phyloP scores from a whole-genome alignment of 2,888 invertebrate genomes.

The Boloria selene region DNA sequence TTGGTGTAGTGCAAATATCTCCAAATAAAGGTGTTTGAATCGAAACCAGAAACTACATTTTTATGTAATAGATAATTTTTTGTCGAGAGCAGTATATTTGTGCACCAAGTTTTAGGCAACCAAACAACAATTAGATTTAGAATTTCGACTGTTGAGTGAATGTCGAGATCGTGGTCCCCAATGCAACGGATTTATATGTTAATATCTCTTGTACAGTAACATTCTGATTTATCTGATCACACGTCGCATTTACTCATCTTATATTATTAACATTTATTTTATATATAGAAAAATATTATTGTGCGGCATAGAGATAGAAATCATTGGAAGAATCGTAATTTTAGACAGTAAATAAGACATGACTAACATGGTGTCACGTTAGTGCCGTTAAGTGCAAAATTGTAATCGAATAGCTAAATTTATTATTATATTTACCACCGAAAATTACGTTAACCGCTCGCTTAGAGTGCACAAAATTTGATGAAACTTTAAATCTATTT shows the following conservation, averaged over 20 bases:
- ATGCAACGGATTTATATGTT: slow-evolving; percentile 34
- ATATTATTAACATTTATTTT: slow-evolving; percentile 22
- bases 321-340: slow-evolving; percentile 16
- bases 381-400: background rate
- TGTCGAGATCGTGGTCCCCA: slow-evolving; percentile 41
- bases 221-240: slow-evolving; percentile 49
- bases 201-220: slow-evolving; percentile 17
- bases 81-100: slow-evolving; percentile 2
- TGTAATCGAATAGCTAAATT: background rate
- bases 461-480: slow-evolving; percentile 32
- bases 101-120: slow-evolving; percentile 15
- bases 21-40: background rate
- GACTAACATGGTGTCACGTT: background rate
- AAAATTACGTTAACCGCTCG: slow-evolving; percentile 17
- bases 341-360: slow-evolving; percentile 13
- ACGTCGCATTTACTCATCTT: slow-evolving; percentile 47
- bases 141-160: slow-evolving; percentile 13
- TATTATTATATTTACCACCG: slow-evolving; percentile 2
- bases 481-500: slow-evolving; percentile 30
- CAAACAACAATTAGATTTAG: background rate
- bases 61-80: background rate
- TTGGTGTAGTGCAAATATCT: background rate
- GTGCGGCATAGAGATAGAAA: slow-evolving; percentile 30
- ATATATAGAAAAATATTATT: slow-evolving; percentile 28
- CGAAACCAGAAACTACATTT: background rate